A percentile compares a stretch with the other conserved stretches of the same genome.
Conservation (phyloP, 2,888 invertebrate genomes). For the Andrena minutula region DNA sequence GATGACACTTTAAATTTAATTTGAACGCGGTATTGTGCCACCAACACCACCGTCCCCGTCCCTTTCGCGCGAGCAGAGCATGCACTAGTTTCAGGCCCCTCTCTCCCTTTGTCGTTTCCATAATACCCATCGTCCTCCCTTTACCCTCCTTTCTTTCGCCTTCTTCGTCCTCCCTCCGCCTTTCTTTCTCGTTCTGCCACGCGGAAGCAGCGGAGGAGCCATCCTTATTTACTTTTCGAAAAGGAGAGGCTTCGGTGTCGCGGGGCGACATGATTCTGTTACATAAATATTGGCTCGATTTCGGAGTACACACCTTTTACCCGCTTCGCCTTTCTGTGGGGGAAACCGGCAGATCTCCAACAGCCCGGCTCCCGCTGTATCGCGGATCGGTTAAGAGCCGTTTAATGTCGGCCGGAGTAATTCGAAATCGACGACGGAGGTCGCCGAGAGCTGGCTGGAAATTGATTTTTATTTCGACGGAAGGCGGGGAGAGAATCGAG, state of each 20-base stretch:
- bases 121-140: slow-evolving; percentile 49
- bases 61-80: slow-evolving; percentile 55
- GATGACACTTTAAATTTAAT: slow-evolving; percentile 82
- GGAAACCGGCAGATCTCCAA: slow-evolving; percentile 42
- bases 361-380: slow-evolving; percentile 41
- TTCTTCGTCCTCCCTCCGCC: slow-evolving; percentile 12
- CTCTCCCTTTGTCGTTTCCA: slow-evolving; percentile 60
- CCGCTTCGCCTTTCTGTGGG: slow-evolving; percentile 18
- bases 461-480: slow-evolving; percentile 52
- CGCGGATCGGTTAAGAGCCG: slow-evolving; percentile 67
- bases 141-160: slow-evolving; percentile 13
- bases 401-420: slow-evolving; percentile 65
- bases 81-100: slow-evolving; percentile 68
- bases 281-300: slow-evolving; percentile 81
- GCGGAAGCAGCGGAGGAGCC: slow-evolving; percentile 43
- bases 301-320: slow-evolving; percentile 74
- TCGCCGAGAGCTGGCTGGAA: background rate
- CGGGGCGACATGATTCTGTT: slow-evolving; percentile 76
- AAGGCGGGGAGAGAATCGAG: background rate
- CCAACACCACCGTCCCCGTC: slow-evolving; percentile 52
- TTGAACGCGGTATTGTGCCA: slow-evolving; percentile 78
- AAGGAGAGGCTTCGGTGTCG: slow-evolving; percentile 51
- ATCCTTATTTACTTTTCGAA: slow-evolving; percentile 73
- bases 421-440: slow-evolving; percentile 51
- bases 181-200: slow-evolving; percentile 22